A percentile compares a stretch with the other conserved stretches of the same genome.
These are phyloP conservation scores for Melanaphis sacchari DNA, from an alignment of 1,140 invertebrate genomes.

Conservation along the genomic window DNA sequence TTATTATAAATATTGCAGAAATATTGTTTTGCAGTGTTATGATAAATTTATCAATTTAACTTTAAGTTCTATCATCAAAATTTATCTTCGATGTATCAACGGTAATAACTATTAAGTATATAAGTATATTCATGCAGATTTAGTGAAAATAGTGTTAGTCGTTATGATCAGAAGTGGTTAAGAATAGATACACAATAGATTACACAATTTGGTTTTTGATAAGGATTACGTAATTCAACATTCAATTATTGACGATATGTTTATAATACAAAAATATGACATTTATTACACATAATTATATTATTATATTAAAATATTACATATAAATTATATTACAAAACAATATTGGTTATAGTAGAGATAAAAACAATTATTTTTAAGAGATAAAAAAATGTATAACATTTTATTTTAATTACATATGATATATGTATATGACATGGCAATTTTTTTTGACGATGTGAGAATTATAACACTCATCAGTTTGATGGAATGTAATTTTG, in stretches of 20 bases:
- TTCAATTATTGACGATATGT: background rate
- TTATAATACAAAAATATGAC: slow-evolving; percentile 26
- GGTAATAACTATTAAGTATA: no score
- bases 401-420: slow-evolving; percentile 26
- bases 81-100: no score
- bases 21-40: no score
- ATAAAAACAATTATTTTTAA: slow-evolving; percentile 27
- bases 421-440: slow-evolving; percentile 27
- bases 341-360: slow-evolving; percentile 13
- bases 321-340: slow-evolving; percentile 46
- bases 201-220: background rate
- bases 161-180: background rate
- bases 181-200: background rate
- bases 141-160: no score
- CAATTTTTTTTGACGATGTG: background rate
- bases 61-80: no score
- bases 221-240: background rate
- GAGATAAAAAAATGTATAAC: slow-evolving; percentile 44
- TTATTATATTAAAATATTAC: slow-evolving; percentile 31
- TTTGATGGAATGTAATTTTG: background rate
- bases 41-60: no score
- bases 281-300: slow-evolving; percentile 1
- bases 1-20: no score
- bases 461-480: background rate
- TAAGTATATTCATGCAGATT: no score